Evolutionary conservation across 2,797 vertebrate genomes (phyloP), one percentile per base, ranked within the genome.

Genomic region (Acanthurus tractus): DNA sequence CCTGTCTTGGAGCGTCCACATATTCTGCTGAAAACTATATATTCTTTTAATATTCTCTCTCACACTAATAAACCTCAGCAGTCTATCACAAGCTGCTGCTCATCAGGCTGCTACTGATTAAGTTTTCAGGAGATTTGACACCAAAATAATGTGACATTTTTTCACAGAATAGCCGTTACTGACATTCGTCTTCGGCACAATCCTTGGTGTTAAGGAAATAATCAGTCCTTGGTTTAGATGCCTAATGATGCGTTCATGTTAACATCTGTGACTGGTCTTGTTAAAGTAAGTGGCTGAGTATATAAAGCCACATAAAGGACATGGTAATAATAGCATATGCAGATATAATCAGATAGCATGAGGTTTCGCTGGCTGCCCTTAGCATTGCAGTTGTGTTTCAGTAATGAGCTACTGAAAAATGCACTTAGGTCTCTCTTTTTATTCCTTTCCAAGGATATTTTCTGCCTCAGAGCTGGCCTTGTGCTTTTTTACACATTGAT

Each of bases 401-500:
- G 29, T 17, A 65, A 52, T 64, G 17, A 73, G 34, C 15, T 34
- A 14, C 13, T 6, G 34, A 2, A 14, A 67, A 63, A 42, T 61
- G 8, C 44, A 34, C 23, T 49, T 3, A 18, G 4, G 11, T 46
- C 13, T 46, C 6, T 0, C n/a, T 45, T 79, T 78, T 82, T 25
- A 44, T 80, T 54, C 40, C 40, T 25, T 14, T 34, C 8, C 20
- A 15, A 58, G 56, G 4, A 18, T 63, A 3, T 76, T 75, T 48
- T 63, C 36, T 20, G 11, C 23, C 38, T 48, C 23, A 12, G 34
- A 62, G 58, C 36, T 6, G 45, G 23, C 4, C 11, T 11, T 69
- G 52, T 52, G 40, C 76, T 63, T 66, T 81, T 58, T 76, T 65
- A 44, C 70, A 81, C 58, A 25, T 67, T 73, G 42, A 82, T 74